A percentile compares a stretch with the other conserved stretches of the same genome.
phyloP scores from a whole-genome alignment of 2,888 invertebrate species.

The Zygothrica quintamaculata region DNA sequence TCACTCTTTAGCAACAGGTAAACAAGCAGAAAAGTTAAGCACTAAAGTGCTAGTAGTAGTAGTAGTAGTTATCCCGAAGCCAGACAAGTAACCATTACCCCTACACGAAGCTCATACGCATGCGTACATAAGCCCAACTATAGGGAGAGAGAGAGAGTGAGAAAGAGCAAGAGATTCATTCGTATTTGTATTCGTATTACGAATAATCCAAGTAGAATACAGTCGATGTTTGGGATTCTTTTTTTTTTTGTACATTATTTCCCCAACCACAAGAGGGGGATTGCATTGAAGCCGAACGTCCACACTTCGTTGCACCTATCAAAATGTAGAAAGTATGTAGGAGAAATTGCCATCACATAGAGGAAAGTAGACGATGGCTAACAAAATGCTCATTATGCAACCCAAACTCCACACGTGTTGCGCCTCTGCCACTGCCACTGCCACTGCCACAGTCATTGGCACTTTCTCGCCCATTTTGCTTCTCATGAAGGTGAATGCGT shows the following conservation, averaged over 20 bases:
- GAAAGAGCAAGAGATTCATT: conserved; percentile 12
- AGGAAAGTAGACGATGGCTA: background rate
- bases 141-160: background rate
- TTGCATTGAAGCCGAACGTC: conserved; percentile 8
- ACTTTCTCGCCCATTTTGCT: conserved; percentile 12
- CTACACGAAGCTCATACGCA: conserved; percentile 24
- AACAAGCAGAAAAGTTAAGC: conserved; percentile 19
- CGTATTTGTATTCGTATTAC: conserved; percentile 3
- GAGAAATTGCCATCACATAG: conserved; percentile 34
- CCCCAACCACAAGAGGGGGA: conserved; percentile 37
- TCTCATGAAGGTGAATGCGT: conserved; percentile 17
- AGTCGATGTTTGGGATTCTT: conserved; percentile 7
- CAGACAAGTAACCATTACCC: conserved; percentile 9
- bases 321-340: conserved; percentile 25
- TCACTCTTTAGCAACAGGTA: conserved; percentile 82
- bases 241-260: conserved; percentile 5
- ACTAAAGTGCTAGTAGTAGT: background rate
- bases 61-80: conserved; percentile 3
- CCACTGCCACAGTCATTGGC: conserved; percentile 1
- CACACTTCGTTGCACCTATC: conserved; percentile 39
- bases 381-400: background rate
- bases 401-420: conserved; percentile 4
- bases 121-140: conserved; percentile 38
- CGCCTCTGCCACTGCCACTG: conserved; percentile 13
- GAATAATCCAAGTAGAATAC: background rate